A percentile compares a stretch with the other conserved stretches of the same genome.
Conservation (phyloP, 2,888 invertebrate species). For the Calameuta filiformis region DNA sequence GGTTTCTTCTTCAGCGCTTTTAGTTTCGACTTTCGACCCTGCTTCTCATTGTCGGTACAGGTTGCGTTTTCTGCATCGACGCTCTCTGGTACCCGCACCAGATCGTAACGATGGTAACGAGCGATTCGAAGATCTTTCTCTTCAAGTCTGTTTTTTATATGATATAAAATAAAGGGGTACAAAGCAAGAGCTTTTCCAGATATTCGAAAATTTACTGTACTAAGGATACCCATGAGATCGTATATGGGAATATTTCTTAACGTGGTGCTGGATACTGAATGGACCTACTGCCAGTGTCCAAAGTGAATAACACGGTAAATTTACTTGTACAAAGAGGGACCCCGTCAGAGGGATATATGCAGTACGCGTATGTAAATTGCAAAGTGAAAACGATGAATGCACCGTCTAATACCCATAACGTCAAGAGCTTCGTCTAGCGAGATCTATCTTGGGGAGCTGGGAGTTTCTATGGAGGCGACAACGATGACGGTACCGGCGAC, state of each 20-base stretch:
- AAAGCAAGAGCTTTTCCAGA: not conserved
- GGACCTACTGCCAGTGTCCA: not conserved
- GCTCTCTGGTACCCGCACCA: not conserved
- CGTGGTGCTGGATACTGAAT: not conserved
- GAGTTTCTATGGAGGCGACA: not conserved
- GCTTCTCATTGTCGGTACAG: slow-evolving; percentile 27
- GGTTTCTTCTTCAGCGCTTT: slow-evolving; percentile 59
- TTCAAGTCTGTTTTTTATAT: not conserved
- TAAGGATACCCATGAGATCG: not conserved
- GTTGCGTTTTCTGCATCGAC: not conserved
- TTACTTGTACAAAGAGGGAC: not conserved
- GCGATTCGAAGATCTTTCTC: not conserved
- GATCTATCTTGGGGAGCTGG: not conserved
- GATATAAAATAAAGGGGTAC: not conserved
- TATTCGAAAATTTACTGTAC: not conserved
- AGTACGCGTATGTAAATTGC: not conserved
- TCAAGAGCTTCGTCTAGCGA: not conserved
- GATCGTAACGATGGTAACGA: not conserved
- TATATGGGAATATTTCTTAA: not conserved
- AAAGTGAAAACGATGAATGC: not conserved
- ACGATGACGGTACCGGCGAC: not conserved
- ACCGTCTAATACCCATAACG: not conserved
- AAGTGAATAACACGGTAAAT: not conserved
- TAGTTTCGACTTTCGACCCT: slow-evolving; percentile 52
- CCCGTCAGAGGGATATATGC: not conserved